These are phyloP conservation scores for Cydia amplana DNA, from an alignment of 1,140 invertebrate species.

Conservation along the genomic window DNA sequence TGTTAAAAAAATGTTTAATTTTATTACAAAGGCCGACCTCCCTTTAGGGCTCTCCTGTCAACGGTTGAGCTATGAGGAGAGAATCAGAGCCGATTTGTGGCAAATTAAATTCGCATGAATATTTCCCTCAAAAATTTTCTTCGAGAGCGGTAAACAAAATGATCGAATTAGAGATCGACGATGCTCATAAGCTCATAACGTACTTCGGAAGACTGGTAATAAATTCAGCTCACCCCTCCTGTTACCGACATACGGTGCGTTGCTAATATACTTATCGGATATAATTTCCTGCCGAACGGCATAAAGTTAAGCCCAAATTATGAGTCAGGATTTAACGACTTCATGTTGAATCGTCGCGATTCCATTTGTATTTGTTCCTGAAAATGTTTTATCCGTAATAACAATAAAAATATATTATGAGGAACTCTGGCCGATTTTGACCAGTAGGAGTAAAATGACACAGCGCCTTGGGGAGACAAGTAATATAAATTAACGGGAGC, in stretches of 20 bases:
- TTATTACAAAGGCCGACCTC: background rate
- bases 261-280: conserved; percentile 49
- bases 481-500: conserved; percentile 19
- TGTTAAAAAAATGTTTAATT: background rate
- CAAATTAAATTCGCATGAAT: conserved; percentile 7
- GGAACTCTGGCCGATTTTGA: background rate
- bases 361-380: background rate
- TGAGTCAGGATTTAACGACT: background rate
- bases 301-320: conserved; percentile 19
- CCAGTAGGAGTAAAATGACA: background rate
- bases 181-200: conserved; percentile 59
- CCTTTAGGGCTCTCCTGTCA: conserved; percentile 4
- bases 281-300: conserved; percentile 32
- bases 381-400: background rate
- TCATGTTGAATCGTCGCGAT: conserved; percentile 7
- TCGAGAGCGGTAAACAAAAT: conserved; percentile 45
- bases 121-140: conserved; percentile 8
- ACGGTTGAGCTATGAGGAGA: background rate
- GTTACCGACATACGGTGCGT: conserved; percentile 59
- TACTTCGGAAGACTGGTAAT: conserved; percentile 56
- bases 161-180: conserved; percentile 58
- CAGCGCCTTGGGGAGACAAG: conserved; percentile 2
- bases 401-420: background rate
- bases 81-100: background rate
- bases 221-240: conserved; percentile 56